Evolutionary conservation across 2,888 invertebrate genomes (phyloP), one percentile per base, ranked within the genome.

Genomic region (Adelognathus sp.): DNA sequence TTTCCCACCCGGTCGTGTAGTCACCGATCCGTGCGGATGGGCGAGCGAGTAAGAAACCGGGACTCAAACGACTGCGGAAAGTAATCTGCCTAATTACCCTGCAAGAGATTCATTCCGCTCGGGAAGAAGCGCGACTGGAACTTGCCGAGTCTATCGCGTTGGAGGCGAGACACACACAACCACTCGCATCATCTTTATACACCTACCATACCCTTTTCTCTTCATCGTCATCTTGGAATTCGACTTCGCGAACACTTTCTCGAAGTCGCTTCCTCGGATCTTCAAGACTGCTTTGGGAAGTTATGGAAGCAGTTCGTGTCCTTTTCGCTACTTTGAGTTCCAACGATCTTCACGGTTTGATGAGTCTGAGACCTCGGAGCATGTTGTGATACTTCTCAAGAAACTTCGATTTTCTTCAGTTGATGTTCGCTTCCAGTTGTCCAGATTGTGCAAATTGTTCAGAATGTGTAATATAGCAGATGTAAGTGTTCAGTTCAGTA

Each of bases 61-160:
- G 84, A 85, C 85, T 87, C 86, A 89, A 90, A 90, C 87, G 89
- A 90, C 89, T 88, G 87, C 85, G 85, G 90, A 89, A 90, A 90
- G 90, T 90, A 90, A 89, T 90, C 90, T 90, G 90, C 90, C 90
- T 90, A 90, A 90, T 90, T 90, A 90, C 90, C 90, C 90, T 86
- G 88, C 88, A 89, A 88, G 88, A 88, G 88, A 90, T 90, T 90
- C 89, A 88, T 90, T 89, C 85, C 85, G 82, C 83, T 81, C 74
- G 82, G 72, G 69, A 79, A 76, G 78, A 78, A 78, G 69, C 70
- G 61, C 61, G 66, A 63, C 50, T 63, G 64, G 54, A 16, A 16
- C 39, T 52, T 33, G 44, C 29, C 6, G 44, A 44, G 33, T 67
- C 31, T 36, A 31, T 7, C 29, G 7, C 5, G 18, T 39, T 39